Conservation (phyloP, 2,113 vertebrate genomes). For the Todiramphus chloris region DNA sequence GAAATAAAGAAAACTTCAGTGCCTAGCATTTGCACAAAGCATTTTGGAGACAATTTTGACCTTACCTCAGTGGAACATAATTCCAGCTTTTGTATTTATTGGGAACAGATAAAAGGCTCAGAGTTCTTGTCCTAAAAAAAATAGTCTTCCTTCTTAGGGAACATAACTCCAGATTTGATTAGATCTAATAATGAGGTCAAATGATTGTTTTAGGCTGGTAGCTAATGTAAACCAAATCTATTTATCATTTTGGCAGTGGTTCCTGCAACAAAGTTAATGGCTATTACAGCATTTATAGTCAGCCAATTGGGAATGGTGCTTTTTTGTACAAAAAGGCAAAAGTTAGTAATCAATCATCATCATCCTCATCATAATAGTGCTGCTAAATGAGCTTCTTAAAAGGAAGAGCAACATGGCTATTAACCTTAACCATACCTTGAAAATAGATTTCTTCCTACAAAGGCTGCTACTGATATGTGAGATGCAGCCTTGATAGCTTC, state of each 20-base stretch:
- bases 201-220: slow-evolving; percentile 49
- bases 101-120: background rate
- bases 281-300: slow-evolving; percentile 42
- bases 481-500: slow-evolving; percentile 33
- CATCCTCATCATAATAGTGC: slow-evolving; percentile 42
- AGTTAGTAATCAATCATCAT: slow-evolving; percentile 60
- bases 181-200: slow-evolving; percentile 58
- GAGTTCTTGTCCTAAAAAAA: background rate
- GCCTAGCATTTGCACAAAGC: background rate
- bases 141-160: background rate
- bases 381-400: slow-evolving; percentile 60
- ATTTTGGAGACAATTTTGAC: background rate
- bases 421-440: slow-evolving; percentile 50
- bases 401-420: slow-evolving; percentile 47
- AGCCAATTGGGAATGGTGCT: slow-evolving; percentile 34
- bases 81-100: background rate
- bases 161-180: slow-evolving; percentile 47
- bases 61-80: background rate
- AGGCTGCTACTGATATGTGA: background rate
- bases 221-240: slow-evolving; percentile 66
- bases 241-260: slow-evolving; percentile 66
- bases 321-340: slow-evolving; percentile 55
- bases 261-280: slow-evolving; percentile 55
- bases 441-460: slow-evolving; percentile 40
- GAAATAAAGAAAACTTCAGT: background rate